Percentiles rank a stretch among this genome's conserved stretches.
Conservation (phyloP, 2,888 invertebrate genomes). For the Microdon myrmicae region DNA sequence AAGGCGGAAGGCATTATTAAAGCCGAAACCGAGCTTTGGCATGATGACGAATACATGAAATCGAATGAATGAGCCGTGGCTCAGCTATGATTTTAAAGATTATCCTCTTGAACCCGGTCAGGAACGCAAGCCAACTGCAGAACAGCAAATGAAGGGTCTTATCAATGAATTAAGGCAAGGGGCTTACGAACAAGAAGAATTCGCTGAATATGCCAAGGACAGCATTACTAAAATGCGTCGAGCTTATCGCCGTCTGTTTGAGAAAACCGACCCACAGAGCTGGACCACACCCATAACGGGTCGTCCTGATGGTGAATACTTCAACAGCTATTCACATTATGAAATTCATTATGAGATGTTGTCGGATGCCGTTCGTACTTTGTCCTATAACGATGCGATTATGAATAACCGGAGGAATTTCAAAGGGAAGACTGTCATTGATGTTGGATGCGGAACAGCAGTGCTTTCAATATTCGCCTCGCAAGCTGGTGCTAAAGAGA, state of each 20-base stretch:
- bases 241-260: slow-evolving; percentile 57
- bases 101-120: slow-evolving; percentile 17
- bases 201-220: slow-evolving; percentile 71
- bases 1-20: slow-evolving; percentile 70
- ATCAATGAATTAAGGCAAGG: slow-evolving; percentile 68
- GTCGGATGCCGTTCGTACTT: slow-evolving; percentile 85
- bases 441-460: slow-evolving; percentile 97
- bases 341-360: slow-evolving; percentile 96
- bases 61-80: slow-evolving; percentile 82
- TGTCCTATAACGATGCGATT: slow-evolving; percentile 87
- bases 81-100: slow-evolving; percentile 73
- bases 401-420: slow-evolving; percentile 77
- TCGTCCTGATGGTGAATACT: slow-evolving; percentile 84
- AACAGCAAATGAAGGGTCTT: no score
- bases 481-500: slow-evolving; percentile 88
- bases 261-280: no score
- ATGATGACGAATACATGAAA: slow-evolving; percentile 80
- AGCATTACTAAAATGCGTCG: slow-evolving; percentile 61
- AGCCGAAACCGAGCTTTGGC: slow-evolving; percentile 73
- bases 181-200: slow-evolving; percentile 70
- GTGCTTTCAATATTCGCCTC: slow-evolving; percentile 98
- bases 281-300: no score
- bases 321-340: slow-evolving; percentile 88
- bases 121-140: slow-evolving; percentile 4
- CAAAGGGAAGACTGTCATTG: slow-evolving; percentile 81